Percentiles rank a stretch among this genome's conserved stretches.
These are phyloP conservation scores for Neosilurus mollespiculum DNA, from an alignment of 2,797 vertebrate species.

Conservation along the genomic window DNA sequence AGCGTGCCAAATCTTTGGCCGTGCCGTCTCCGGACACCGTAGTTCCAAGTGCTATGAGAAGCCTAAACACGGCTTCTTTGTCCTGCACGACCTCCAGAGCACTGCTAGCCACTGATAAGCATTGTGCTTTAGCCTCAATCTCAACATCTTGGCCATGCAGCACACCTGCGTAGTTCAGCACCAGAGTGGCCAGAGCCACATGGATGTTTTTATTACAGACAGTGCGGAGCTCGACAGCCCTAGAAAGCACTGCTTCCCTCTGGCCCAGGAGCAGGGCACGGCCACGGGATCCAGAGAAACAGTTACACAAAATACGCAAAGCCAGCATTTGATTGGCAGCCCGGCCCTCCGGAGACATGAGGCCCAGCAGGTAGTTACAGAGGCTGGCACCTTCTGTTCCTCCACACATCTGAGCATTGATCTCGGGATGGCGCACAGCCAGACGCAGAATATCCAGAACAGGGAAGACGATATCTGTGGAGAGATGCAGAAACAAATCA, in stretches of 20 bases:
- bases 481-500: background rate
- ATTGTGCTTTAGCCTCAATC: conserved; percentile 95
- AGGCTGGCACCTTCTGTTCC: conserved; percentile 86
- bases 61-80: conserved; percentile 94
- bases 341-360: conserved; percentile 85
- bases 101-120: conserved; percentile 89
- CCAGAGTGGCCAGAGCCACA: conserved; percentile 90
- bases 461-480: conserved; percentile 92
- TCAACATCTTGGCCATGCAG: conserved; percentile 82
- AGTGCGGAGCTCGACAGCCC: conserved; percentile 82
- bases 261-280: conserved; percentile 87
- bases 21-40: conserved; percentile 86
- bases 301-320: conserved; percentile 95
- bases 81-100: conserved; percentile 93
- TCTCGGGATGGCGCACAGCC: conserved; percentile 87
- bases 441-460: conserved; percentile 93
- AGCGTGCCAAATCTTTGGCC: conserved; percentile 90
- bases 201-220: conserved; percentile 95
- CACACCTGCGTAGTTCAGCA: conserved; percentile 90
- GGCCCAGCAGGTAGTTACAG: conserved; percentile 86
- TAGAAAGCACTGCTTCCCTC: conserved; percentile 85
- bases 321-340: conserved; percentile 95
- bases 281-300: conserved; percentile 83
- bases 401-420: conserved; percentile 89
- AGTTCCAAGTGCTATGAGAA: conserved; percentile 95